Evolutionary conservation across 1,140 invertebrate genomes (phyloP).

Genomic region (Drosophila bocki): DNA sequence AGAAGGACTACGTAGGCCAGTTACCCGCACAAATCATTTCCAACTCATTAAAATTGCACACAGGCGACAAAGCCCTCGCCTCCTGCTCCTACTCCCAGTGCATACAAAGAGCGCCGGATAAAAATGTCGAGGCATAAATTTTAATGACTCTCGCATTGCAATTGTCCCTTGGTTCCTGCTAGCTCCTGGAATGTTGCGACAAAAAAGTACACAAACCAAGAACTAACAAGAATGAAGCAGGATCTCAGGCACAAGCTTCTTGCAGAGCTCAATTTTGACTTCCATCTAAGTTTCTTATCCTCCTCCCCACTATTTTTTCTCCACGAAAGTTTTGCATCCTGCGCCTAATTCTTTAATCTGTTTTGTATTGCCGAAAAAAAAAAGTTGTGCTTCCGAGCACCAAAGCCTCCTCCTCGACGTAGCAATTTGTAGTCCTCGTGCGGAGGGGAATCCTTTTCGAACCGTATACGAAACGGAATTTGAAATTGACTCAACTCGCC

Average conservation of each 20-base stretch:
- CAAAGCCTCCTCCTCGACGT: conserved; percentile 12
- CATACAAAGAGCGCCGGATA: conserved; percentile 21
- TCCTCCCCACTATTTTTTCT: conserved; percentile 3
- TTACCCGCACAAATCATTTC: conserved; percentile 81
- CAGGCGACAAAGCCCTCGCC: conserved; percentile 23
- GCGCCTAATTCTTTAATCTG: conserved; percentile 58
- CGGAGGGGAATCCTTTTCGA: conserved; percentile 27
- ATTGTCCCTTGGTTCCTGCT: conserved; percentile 62
- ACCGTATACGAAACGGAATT: conserved; percentile 57
- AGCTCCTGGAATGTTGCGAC: conserved; percentile 35
- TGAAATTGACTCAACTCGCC: conserved; percentile 27
- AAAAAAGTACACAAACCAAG: conserved; percentile 27
- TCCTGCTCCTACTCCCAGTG: conserved; percentile 2
- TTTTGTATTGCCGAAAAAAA: conserved; percentile 59
- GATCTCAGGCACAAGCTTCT: conserved; percentile 29
- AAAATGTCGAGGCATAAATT: conserved; percentile 64
- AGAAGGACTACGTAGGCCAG: conserved; percentile 37
- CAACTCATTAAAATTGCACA: conserved; percentile 83
- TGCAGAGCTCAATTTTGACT: conserved; percentile 68
- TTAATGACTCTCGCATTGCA: conserved; percentile 79
- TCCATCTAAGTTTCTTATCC: conserved; percentile 68
- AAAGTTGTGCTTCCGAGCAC: conserved; percentile 30
- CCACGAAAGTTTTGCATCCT: conserved; percentile 45
- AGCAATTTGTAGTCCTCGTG: conserved; percentile 30
- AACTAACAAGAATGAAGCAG: conserved; percentile 40